phyloP scores from a whole-genome alignment of 1,140 invertebrate species.

The Bombus breviceps region DNA sequence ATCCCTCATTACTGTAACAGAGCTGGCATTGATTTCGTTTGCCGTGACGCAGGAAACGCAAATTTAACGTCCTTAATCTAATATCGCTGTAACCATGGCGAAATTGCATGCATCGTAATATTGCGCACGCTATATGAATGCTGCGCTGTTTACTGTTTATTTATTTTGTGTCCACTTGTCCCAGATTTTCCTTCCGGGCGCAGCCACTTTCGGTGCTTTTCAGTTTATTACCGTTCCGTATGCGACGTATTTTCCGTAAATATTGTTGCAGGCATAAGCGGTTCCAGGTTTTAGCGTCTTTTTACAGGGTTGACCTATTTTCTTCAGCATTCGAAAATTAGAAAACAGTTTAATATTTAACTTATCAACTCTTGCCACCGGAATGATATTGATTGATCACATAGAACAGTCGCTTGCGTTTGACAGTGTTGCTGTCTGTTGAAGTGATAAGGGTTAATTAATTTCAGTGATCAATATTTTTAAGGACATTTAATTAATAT shows the following conservation, averaged over 20 bases:
- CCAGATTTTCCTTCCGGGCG: not conserved
- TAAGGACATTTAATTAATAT: not conserved
- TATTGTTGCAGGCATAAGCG: not conserved
- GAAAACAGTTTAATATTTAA: not conserved
- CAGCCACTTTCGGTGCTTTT: not conserved
- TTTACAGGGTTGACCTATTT: not conserved
- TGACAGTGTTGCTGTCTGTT: not conserved
- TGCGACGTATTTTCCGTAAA: not conserved
- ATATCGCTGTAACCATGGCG: not conserved
- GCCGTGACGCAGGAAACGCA: not conserved
- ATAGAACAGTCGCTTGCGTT: not conserved
- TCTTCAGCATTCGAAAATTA: not conserved
- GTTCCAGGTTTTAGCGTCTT: too few species aligned
- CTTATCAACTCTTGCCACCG: not conserved
- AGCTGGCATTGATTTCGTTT: conserved; percentile 9
- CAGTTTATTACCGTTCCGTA: not conserved
- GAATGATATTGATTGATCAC: not conserved
- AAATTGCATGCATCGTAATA: conserved; percentile 4
- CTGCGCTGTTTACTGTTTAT: not conserved
- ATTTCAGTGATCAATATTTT: not conserved
- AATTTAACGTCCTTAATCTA: conserved; percentile 21
- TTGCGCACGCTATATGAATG: not conserved
- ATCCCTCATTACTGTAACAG: not conserved
- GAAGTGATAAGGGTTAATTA: not conserved
- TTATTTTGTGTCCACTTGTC: conserved; percentile 32